A percentile compares a stretch with the other conserved stretches of the same genome.
phyloP scores from a whole-genome alignment of 2,888 invertebrate species.

The Clivina fossor region DNA sequence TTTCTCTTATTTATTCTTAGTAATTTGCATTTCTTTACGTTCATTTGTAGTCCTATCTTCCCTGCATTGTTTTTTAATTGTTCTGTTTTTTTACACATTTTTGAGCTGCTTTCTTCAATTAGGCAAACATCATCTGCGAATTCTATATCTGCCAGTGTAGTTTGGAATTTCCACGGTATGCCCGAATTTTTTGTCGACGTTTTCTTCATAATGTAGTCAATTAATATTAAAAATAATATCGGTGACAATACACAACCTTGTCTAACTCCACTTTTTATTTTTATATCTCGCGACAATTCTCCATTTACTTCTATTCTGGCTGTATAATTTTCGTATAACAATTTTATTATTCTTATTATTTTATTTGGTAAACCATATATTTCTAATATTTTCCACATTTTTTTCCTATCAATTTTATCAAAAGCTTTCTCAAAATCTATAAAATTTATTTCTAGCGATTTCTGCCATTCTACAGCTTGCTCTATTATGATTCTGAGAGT shows the following conservation, averaged over 20 bases:
- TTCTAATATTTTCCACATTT: no score
- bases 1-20: no score
- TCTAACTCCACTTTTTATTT: slow-evolving; percentile 3
- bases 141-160: not conserved
- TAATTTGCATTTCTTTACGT: not conserved
- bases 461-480: slow-evolving; percentile 3
- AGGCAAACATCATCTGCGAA: slow-evolving; percentile 1
- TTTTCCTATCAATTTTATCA: no score
- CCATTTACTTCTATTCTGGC: not conserved
- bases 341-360: not conserved
- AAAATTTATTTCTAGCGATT: not conserved
- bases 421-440: no score
- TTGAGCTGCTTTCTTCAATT: not conserved
- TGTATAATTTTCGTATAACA: not conserved
- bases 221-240: not conserved
- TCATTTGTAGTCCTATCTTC: slow-evolving; percentile 2
- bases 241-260: slow-evolving; percentile 1
- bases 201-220: not conserved
- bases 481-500: slow-evolving; percentile 1
- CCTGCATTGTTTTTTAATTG: not conserved
- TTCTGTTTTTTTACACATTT: not conserved
- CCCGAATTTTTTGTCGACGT: not conserved
- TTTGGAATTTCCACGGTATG: not conserved
- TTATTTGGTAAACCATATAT: no score
- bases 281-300: not conserved